Base-by-base conservation (phyloP, 2,888 invertebrate species). In the Anaspis maculata region DNA sequence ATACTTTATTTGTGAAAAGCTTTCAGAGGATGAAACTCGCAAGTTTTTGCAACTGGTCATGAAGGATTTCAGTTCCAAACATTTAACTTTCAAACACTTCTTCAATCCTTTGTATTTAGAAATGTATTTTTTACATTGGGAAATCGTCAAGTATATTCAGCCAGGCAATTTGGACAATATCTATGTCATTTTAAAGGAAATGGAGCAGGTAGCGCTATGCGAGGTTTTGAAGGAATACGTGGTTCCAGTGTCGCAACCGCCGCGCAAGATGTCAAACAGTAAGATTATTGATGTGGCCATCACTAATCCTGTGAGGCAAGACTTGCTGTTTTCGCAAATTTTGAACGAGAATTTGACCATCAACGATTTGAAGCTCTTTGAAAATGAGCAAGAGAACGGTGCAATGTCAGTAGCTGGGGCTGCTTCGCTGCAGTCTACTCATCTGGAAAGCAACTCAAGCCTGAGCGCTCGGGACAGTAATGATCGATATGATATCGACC, bases 1-100 rank as follows among this genome's bases (percentile, higher is more conserved):
- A 2, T 72, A 69, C 48, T 32, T 46, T 2, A 47, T 72, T 10
- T 67, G 68, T 37, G 72, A 73, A 37, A 53, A 60, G 29, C 47
- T 72, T 14, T 27, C 56, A 1, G 37, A 44, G 0, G 42, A 42
- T 0, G 55, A 66, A 41, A 56, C 61, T 1, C 49, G 51, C 1
- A 37, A 45, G 3, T 49, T 62, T 31, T 28, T 57, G 11, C 21
- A 44, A 3, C n/a, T n/a, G n/a, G n/a, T n/a, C n/a, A n/a, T n/a
- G n/a, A n/a, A n/a, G n/a, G n/a, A n/a, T n/a, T n/a, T n/a, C n/a
- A n/a, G n/a, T n/a, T 19, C 19, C 19, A 19, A 19, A 19, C 5
- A 9, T 6, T 19, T 19, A 5, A 19, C 9, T 9, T 19, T 19
- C 9, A 19, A 19, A 19, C 19, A 5, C 9, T 19, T 19, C 19